Evolutionary conservation across 2,113 vertebrate genomes (phyloP).

Genomic region (Poicephalus meyeri): DNA sequence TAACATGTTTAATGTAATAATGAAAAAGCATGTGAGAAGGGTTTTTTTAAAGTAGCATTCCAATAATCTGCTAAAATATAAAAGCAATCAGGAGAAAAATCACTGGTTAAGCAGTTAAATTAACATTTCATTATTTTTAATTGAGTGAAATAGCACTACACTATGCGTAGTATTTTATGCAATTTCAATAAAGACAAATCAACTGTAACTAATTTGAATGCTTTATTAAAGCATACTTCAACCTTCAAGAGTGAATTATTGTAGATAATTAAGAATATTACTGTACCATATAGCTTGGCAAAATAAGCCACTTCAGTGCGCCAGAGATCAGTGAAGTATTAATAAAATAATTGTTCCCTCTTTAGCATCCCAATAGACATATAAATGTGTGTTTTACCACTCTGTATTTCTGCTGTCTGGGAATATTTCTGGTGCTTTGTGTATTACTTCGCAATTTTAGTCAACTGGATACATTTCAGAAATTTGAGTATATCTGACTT

Average conservation of each 20-base stretch:
- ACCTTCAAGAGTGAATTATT: conserved; percentile 44
- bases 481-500: not conserved
- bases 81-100: conserved; percentile 54
- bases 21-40: not conserved
- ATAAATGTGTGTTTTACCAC: not conserved
- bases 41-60: not conserved
- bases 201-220: conserved; percentile 48
- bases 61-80: conserved; percentile 35
- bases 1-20: conserved; percentile 16
- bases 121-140: conserved; percentile 68
- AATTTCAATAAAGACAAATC: conserved; percentile 50
- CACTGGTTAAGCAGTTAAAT: conserved; percentile 42
- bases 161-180: conserved; percentile 37
- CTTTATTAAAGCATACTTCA: conserved; percentile 51
- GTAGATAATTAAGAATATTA: conserved; percentile 45
- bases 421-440: not conserved
- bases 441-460: not conserved
- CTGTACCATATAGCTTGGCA: conserved; percentile 24
- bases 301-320: conserved; percentile 16
- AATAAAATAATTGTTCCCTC: conserved; percentile 31
- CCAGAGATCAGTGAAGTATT: conserved; percentile 5
- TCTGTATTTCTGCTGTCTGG: not conserved
- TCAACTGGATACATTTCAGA: not conserved
- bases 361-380: not conserved
- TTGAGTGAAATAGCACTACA: conserved; percentile 44